A percentile compares a stretch with the other conserved stretches of the same genome.
Conservation (phyloP, 2,888 invertebrate genomes). For the Drosophila anceps region DNA sequence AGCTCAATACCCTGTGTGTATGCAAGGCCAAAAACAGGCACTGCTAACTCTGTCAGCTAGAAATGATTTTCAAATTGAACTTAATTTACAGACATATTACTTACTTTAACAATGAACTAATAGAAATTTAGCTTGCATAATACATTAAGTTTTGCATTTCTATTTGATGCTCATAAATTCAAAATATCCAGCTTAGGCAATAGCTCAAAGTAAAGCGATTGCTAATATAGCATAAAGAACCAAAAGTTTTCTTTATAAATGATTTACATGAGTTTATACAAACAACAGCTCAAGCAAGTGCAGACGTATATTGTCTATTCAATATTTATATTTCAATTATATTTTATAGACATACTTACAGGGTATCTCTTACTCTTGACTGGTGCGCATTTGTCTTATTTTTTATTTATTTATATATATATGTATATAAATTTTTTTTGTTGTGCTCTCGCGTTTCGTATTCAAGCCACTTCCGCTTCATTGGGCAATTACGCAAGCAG, state of each 20-base stretch:
- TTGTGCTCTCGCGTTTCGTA: constrained; percentile 12
- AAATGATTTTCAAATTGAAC: not conserved
- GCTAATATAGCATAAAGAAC: too few relatives aligned
- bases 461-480: constrained; percentile 71
- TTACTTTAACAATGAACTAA: too few relatives aligned
- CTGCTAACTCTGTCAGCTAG: not conserved
- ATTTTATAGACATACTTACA: not conserved
- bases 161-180: not conserved
- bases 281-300: too few relatives aligned
- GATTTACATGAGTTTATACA: too few relatives aligned
- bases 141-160: not conserved
- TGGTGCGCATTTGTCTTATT: constrained; percentile 5
- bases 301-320: not conserved
- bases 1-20: not conserved
- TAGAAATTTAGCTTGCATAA: not conserved
- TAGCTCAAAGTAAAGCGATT: too few relatives aligned
- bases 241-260: too few relatives aligned
- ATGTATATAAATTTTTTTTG: not conserved
- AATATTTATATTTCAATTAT: not conserved
- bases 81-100: not conserved
- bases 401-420: constrained; percentile 19
- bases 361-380: not conserved
- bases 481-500: constrained; percentile 77
- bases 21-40: not conserved
- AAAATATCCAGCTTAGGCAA: not conserved